Base-by-base conservation (phyloP, 2,797 vertebrate genomes). In the Muscicapa comitata region DNA sequence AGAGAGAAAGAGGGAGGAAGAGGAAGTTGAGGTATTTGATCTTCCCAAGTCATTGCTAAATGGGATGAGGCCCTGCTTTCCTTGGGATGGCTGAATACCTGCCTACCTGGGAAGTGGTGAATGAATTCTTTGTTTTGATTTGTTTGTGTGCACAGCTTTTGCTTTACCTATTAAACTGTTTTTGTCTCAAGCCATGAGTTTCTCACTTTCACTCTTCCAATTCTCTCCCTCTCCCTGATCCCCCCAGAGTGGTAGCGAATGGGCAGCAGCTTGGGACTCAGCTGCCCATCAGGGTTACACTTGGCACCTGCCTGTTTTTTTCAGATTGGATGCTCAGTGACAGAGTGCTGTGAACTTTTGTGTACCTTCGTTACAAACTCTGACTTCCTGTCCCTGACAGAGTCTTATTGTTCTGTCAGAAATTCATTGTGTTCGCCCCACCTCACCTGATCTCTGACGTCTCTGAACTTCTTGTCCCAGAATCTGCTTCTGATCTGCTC, bases 361-460 rank as follows among this genome's bases (percentile, higher is more conserved):
- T 1, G 2, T n/a, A 37, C 25, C n/a, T 75, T 81, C 50, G 21
- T 82, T 38, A 72, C 25, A 37, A 37, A 29, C 15, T 70, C 35
- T 48, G 50, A 35, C 54, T 81, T 85, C 38, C 50, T 68, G 31
- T 23, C 23, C 28, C n/a, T 87, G 45, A 48, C 7, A 84, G 66
- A 51, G 11, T 55, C 66, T 59, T 58, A 42, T 2, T 65, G 7
- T 75, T 85, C 58, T 79, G 35, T 54, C 55, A 54, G 58, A 54
- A 81, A 94, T 54, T n/a, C 59, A 29, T 17, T 58, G 47, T 76
- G 38, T 65, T 82, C 3, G 1, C 10, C 7, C 1, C 4, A 16
- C 48, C 40, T 28, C 3, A 12, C 12, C 62, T 4, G 3, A 70
- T 45, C 17, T 3, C 1, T 67, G 28, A 85, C 0, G 0, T 53